Percentiles rank a stretch among this genome's conserved stretches.
Evolutionary conservation across 2,113 vertebrate species (phyloP).

Genomic region (Pangasianodon hypophthalmus): DNA sequence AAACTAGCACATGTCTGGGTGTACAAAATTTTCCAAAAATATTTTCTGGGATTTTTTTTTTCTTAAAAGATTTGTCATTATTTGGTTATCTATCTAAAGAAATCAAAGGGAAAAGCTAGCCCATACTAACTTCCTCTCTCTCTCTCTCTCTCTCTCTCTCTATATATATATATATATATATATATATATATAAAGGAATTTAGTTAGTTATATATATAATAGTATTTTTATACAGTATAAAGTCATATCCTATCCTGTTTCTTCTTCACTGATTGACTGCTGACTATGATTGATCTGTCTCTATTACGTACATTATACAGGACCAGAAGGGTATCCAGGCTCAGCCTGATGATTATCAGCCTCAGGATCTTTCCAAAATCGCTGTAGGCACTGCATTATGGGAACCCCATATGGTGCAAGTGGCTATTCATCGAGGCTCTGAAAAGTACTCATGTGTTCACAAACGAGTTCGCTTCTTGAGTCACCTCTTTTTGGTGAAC

Average conservation of each 20-base stretch:
- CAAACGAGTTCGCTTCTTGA: neutral
- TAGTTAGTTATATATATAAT: no score
- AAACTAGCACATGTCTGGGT: no score
- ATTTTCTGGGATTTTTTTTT: no score
- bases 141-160: no score
- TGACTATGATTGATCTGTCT: neutral
- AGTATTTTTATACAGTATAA: neutral
- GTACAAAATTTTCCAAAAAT: no score
- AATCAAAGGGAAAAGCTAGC: no score
- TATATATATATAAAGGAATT: no score
- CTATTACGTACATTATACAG: neutral
- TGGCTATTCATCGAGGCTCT: neutral
- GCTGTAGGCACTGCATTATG: conserved; percentile 2
- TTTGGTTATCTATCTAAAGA: no score
- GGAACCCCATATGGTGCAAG: conserved; percentile 2
- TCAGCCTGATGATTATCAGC: neutral
- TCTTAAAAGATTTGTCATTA: no score
- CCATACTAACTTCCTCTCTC: no score
- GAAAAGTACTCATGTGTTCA: neutral
- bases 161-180: no score
- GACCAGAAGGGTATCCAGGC: neutral
- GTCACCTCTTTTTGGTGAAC: neutral
- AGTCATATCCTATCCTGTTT: neutral
- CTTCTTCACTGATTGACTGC: neutral
- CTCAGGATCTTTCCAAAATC: neutral